Evolutionary conservation across 1,140 invertebrate species (phyloP).

Genomic region (roundworm (Caenorhabditis elegans)): DNA sequence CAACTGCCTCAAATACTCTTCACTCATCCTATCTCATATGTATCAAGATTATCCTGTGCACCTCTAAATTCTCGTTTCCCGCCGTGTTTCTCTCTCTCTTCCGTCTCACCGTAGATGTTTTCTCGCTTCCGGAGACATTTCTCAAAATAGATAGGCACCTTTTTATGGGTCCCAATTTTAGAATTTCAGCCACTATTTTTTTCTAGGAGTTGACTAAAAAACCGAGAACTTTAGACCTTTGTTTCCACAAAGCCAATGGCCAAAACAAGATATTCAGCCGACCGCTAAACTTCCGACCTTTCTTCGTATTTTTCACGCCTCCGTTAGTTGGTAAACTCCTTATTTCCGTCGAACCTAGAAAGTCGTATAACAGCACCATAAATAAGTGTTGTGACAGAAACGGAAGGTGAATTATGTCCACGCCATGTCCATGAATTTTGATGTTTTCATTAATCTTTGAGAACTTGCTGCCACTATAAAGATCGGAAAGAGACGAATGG

Average conservation of each 20-base stretch:
- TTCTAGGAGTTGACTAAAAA: no score
- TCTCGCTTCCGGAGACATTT: no score
- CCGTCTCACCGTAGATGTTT: no score
- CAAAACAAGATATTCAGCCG: neutral
- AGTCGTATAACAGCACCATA: neutral
- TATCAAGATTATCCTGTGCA: constrained; percentile 18
- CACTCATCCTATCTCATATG: constrained; percentile 27
- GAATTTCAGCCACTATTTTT: no score
- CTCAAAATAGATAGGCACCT: neutral
- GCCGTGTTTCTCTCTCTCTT: neutral
- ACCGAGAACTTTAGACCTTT: no score
- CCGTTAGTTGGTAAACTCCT: neutral
- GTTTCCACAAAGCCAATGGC: no score
- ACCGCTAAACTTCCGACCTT: neutral
- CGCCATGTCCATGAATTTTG: neutral
- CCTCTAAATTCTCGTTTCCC: neutral
- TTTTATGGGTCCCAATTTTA: no score
- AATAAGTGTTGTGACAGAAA: neutral
- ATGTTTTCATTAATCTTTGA: constrained; percentile 26
- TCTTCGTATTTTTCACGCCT: neutral
- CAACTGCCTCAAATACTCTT: constrained; percentile 20
- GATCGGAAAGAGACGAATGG: neutral
- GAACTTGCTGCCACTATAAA: neutral
- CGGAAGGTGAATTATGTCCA: neutral
- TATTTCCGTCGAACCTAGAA: neutral